A percentile compares a stretch with the other conserved stretches of the same genome.
phyloP scores from a whole-genome alignment of 2,797 vertebrate genomes.

The Acanthopagrus latus region DNA sequence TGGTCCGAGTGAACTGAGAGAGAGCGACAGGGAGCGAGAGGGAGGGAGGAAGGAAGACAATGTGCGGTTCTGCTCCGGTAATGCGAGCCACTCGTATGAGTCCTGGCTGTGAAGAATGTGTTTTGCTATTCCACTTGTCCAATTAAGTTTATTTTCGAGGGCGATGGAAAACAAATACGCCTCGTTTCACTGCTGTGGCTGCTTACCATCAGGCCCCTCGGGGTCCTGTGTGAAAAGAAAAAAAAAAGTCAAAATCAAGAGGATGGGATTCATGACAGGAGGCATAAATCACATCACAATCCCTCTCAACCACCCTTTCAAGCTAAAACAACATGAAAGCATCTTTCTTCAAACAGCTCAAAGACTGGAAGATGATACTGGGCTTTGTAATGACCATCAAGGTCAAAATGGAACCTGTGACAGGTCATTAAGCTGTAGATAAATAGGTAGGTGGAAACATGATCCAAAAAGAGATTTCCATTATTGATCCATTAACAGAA shows the following conservation, averaged over 20 bases:
- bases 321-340: constrained; percentile 69
- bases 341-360: constrained; percentile 51
- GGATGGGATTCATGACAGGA: constrained; percentile 42
- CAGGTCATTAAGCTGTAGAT: constrained; percentile 60
- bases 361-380: constrained; percentile 64
- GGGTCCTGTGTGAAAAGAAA: constrained; percentile 33
- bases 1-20: constrained; percentile 50
- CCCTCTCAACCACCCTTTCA: constrained; percentile 44
- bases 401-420: constrained; percentile 48
- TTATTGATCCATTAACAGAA: constrained; percentile 67
- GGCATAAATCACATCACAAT: constrained; percentile 58
- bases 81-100: background rate
- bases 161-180: constrained; percentile 44
- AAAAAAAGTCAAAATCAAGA: constrained; percentile 21
- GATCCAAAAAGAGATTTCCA: constrained; percentile 62
- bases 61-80: constrained; percentile 38
- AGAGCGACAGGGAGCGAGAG: constrained; percentile 15
- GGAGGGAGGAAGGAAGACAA: constrained; percentile 45
- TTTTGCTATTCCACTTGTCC: constrained; percentile 32
- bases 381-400: constrained; percentile 53
- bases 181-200: constrained; percentile 12
- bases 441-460: constrained; percentile 56
- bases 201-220: background rate
- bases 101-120: constrained; percentile 37
- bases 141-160: constrained; percentile 50